Evolutionary conservation across 2,888 invertebrate genomes (phyloP), one percentile per base, ranked within the genome.

Genomic region (Agriopis marginaria): DNA sequence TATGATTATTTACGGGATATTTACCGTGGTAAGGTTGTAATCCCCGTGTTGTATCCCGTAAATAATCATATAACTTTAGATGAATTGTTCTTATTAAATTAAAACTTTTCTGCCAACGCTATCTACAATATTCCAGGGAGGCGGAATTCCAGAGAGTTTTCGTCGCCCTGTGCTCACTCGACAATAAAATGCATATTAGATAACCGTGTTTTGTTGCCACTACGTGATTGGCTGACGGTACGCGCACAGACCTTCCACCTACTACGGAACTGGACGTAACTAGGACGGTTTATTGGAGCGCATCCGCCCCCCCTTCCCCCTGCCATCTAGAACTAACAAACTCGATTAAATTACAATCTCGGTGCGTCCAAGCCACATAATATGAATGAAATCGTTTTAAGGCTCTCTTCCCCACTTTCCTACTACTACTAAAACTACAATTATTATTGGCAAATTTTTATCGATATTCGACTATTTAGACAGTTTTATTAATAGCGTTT

Each of bases 121-220:
- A 80, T 87, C 53, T 56, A 63, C 74, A 75, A 77, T 80, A 79
- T 82, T 82, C 81, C 79, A 77, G 76, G 75, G 77, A 73, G 75
- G 77, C 75, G 66, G 80, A 73, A 75, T 32, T 32, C 32, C 32
- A 5, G 32, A 32, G 32, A 82, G 83, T 83, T 86, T 83, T 85
- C 84, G 86, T 83, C 85, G 84, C 84, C 82, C 77, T 74, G 32
- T 80, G 83, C 83, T 86, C 84, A 77, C 78, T 83, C 84, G 81
- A 87, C 89, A 91, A 89, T 92, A 92, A 92, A 92, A 93, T 93
- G 92, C 92, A 93, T 93, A 93, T 92, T 92, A 92, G 88, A 93
- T 92, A 91, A 89, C 86, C 78, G 81, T 91, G 86, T 92, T 93
- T 93, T 93, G 93, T 91, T 82, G 88, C 79, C 79, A 70, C 83